Conservation (phyloP, 2,797 vertebrate species). For the Lateolabrax maculatus region DNA sequence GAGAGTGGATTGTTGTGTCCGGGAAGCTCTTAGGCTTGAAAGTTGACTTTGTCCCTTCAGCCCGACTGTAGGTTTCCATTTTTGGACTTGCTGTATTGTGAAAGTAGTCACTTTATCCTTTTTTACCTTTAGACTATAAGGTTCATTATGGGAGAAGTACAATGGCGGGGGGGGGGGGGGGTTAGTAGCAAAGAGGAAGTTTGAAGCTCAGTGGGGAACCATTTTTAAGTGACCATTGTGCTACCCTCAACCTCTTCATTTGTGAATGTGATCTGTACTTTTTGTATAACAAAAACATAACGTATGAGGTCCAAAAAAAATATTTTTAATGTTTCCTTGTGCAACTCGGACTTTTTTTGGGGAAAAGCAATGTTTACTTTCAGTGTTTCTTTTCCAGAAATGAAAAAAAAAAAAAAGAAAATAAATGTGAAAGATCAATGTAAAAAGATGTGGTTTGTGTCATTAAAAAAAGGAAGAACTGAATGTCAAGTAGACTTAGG, state of each 20-base stretch:
- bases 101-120: constrained; percentile 48
- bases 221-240: constrained; percentile 67
- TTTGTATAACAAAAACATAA: constrained; percentile 87
- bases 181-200: constrained; percentile 57
- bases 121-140: constrained; percentile 34
- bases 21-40: constrained; percentile 38
- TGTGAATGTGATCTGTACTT: constrained; percentile 92
- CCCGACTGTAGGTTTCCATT: constrained; percentile 44
- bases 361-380: constrained; percentile 68
- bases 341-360: constrained; percentile 79
- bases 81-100: constrained; percentile 59
- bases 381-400: constrained; percentile 77
- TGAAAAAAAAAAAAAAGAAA: constrained; percentile 57
- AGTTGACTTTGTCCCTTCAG: constrained; percentile 35
- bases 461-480: not conserved
- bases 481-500: not conserved
- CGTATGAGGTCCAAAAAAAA: constrained; percentile 84
- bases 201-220: constrained; percentile 35
- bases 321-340: constrained; percentile 92
- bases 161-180: not conserved
- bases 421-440: constrained; percentile 71
- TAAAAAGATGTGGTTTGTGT: constrained; percentile 34
- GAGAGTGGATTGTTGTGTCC: constrained; percentile 9
- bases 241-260: constrained; percentile 72
- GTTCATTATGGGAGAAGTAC: constrained; percentile 21